Percentiles rank a stretch among this genome's conserved stretches.
These are phyloP conservation scores for Lateolabrax maculatus DNA, from an alignment of 2,797 vertebrate genomes.

Conservation along the genomic window DNA sequence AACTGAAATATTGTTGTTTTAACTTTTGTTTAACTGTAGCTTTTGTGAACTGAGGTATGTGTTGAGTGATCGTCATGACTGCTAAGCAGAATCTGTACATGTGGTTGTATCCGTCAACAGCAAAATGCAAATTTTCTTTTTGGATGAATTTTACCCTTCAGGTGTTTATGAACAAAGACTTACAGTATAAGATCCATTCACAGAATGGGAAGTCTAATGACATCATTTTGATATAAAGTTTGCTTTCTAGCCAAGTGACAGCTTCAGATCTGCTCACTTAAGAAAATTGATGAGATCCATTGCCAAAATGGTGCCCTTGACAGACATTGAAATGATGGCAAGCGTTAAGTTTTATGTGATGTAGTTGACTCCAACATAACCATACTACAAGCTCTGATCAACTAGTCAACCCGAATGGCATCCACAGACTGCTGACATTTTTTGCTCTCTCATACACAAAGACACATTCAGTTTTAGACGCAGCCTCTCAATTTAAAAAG, in stretches of 20 bases:
- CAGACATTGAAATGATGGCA: conserved; percentile 80
- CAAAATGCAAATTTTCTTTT: conserved; percentile 36
- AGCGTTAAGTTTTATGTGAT: conserved; percentile 82
- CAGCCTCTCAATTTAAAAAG: conserved; percentile 35
- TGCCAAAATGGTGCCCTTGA: conserved; percentile 82
- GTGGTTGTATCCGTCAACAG: neutral
- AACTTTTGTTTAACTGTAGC: too few species aligned
- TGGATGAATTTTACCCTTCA: conserved; percentile 39
- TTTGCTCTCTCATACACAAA: conserved; percentile 23
- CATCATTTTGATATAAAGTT: conserved; percentile 61
- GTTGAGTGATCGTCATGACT: conserved; percentile 7
- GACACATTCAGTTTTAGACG: conserved; percentile 27
- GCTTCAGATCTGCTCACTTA: conserved; percentile 77
- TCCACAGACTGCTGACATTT: conserved; percentile 19
- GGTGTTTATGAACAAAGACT: conserved; percentile 51
- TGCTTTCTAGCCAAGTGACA: conserved; percentile 71
- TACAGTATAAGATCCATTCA: conserved; percentile 13
- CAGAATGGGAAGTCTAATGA: conserved; percentile 49
- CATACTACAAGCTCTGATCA: conserved; percentile 71
- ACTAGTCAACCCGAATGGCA: conserved; percentile 68
- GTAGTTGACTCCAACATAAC: conserved; percentile 80
- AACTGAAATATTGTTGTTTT: conserved; percentile 25
- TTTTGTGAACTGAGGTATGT: conserved; percentile 18
- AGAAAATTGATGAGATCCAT: conserved; percentile 77
- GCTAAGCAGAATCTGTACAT: conserved; percentile 16